These are phyloP conservation scores for Dendrolimus kikuchii DNA, from an alignment of 1,140 invertebrate genomes.

Conservation along the genomic window DNA sequence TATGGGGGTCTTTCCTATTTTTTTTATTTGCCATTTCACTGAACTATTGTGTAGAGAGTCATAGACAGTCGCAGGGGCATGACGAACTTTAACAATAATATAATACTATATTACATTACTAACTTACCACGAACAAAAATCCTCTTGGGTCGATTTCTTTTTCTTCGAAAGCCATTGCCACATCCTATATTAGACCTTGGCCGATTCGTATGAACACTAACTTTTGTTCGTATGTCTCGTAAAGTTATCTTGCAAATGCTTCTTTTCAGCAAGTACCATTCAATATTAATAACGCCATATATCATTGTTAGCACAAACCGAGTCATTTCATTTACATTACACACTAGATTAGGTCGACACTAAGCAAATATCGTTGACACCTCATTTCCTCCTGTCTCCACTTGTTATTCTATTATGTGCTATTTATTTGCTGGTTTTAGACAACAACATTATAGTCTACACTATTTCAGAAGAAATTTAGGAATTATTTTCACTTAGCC, in stretches of 20 bases:
- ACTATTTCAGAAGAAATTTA: no score
- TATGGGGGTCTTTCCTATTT: no score
- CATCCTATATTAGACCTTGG: slow-evolving; percentile 16
- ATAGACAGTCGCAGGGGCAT: no score
- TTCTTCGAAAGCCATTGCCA: slow-evolving; percentile 36
- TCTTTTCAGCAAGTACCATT: slow-evolving; percentile 20
- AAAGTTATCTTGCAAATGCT: slow-evolving; percentile 32
- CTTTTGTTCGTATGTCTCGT: slow-evolving; percentile 29
- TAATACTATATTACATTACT: no score
- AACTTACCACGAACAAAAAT: slow-evolving; percentile 38
- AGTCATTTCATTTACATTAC: slow-evolving; percentile 24
- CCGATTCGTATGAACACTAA: background rate
- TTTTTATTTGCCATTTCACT: no score
- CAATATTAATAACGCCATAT: slow-evolving; percentile 37
- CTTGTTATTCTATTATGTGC: slow-evolving; percentile 7
- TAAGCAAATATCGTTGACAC: slow-evolving; percentile 54
- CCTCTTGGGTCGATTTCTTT: slow-evolving; percentile 26
- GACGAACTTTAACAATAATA: no score
- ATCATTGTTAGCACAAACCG: slow-evolving; percentile 37
- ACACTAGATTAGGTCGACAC: slow-evolving; percentile 42
- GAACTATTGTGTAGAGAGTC: no score
- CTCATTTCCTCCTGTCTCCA: slow-evolving; percentile 39
- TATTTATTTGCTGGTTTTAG: no score
- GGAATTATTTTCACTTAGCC: no score
- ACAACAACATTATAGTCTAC: no score